Percentiles rank a stretch among this genome's conserved stretches.
Conservation (phyloP, 2,797 vertebrate genomes). For the Clamator glandarius region DNA sequence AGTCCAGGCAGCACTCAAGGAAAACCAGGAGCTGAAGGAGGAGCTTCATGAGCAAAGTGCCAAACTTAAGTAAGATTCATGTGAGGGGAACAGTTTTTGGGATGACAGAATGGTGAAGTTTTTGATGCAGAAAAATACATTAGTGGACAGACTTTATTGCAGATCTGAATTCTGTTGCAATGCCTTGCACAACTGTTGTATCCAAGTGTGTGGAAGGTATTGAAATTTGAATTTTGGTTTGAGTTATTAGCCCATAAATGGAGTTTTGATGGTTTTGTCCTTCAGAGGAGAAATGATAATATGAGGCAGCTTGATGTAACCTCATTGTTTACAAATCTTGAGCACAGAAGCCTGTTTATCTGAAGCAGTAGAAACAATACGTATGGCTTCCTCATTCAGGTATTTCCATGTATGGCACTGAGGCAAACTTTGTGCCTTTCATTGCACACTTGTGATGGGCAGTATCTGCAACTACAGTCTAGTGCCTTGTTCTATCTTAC, state of each 20-base stretch:
- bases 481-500: background rate
- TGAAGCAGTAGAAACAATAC: background rate
- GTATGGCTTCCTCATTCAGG: background rate
- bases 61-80: constrained; percentile 76
- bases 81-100: background rate
- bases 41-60: constrained; percentile 63
- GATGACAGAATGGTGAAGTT: background rate
- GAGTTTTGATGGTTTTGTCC: background rate
- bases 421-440: background rate
- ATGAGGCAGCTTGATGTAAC: background rate
- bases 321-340: background rate
- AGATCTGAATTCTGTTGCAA: background rate
- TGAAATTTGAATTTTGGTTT: background rate
- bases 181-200: background rate
- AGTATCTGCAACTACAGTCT: background rate
- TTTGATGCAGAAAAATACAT: background rate
- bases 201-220: background rate
- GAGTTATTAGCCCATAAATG: background rate
- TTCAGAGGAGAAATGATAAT: background rate
- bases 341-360: background rate
- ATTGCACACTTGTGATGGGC: background rate
- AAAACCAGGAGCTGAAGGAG: constrained; percentile 77
- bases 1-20: constrained; percentile 69
- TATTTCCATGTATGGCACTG: background rate
- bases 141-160: background rate